A percentile compares a stretch with the other conserved stretches of the same genome.
phyloP scores from a whole-genome alignment of 2,113 vertebrate species.

The Phasianus colchicus region DNA sequence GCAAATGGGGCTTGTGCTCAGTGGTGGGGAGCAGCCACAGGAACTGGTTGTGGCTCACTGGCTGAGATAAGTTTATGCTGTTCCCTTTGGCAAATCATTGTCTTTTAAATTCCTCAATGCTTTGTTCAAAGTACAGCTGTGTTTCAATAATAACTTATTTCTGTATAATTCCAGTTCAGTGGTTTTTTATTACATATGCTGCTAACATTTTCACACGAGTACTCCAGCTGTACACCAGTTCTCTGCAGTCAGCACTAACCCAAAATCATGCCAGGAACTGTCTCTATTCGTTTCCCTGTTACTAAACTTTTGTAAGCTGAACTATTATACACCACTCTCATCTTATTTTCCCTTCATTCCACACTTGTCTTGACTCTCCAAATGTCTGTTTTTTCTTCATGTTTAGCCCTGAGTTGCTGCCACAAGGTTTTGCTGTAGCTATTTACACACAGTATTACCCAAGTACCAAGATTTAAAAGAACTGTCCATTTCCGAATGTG shows the following conservation, averaged over 20 bases:
- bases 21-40: constrained; percentile 20
- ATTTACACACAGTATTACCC: neutral
- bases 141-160: constrained; percentile 62
- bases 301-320: neutral
- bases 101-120: constrained; percentile 32
- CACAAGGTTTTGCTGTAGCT: neutral
- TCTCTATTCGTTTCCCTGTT: neutral
- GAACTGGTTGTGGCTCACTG: constrained; percentile 54
- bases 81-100: constrained; percentile 61
- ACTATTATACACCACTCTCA: neutral
- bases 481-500: neutral
- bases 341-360: neutral
- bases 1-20: neutral
- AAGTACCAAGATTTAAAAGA: constrained; percentile 2
- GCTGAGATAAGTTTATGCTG: constrained; percentile 48
- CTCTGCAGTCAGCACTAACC: neutral
- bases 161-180: constrained; percentile 44
- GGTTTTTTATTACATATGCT: constrained; percentile 54
- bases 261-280: constrained; percentile 14
- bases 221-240: constrained; percentile 29
- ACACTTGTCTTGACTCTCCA: neutral
- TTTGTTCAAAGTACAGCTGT: constrained; percentile 64
- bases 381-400: neutral
- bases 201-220: constrained; percentile 60
- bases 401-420: neutral